Evolutionary conservation across 2,797 vertebrate genomes (phyloP).

Genomic region (Aythya fuligula): DNA sequence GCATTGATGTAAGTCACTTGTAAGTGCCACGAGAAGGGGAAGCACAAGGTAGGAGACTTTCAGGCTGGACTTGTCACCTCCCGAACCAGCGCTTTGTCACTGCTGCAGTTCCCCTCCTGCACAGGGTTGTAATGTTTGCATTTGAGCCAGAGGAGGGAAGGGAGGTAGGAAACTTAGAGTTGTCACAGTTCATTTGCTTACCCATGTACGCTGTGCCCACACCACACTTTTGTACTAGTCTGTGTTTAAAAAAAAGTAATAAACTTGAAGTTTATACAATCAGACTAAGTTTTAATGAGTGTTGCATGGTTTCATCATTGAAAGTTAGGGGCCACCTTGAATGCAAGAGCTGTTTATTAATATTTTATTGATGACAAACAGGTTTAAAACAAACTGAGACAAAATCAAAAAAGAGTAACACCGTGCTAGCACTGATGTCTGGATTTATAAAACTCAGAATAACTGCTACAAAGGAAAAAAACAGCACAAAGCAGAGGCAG

Average conservation of each 20-base stretch:
- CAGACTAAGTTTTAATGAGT: conserved; percentile 44
- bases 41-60: background rate
- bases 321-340: conserved; percentile 27
- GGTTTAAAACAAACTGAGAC: conserved; percentile 85
- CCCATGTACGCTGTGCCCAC: background rate
- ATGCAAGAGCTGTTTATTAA: conserved; percentile 83
- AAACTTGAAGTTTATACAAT: conserved; percentile 62
- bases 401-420: conserved; percentile 72
- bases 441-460: conserved; percentile 69
- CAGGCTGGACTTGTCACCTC: background rate
- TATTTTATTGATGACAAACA: conserved; percentile 83
- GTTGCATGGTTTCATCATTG: background rate
- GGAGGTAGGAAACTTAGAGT: background rate
- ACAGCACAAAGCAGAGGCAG: conserved; percentile 80
- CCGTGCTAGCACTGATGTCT: conserved; percentile 79
- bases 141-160: background rate
- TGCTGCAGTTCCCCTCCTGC: background rate
- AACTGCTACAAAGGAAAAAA: conserved; percentile 74
- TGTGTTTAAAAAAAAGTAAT: conserved; percentile 37
- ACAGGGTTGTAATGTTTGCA: no score
- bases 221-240: conserved; percentile 50
- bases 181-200: background rate
- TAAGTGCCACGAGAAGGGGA: background rate
- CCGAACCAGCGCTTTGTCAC: accelerated
- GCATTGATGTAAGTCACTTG: background rate